Conservation (phyloP, 2,888 invertebrate species). For the Apamea sordens region DNA sequence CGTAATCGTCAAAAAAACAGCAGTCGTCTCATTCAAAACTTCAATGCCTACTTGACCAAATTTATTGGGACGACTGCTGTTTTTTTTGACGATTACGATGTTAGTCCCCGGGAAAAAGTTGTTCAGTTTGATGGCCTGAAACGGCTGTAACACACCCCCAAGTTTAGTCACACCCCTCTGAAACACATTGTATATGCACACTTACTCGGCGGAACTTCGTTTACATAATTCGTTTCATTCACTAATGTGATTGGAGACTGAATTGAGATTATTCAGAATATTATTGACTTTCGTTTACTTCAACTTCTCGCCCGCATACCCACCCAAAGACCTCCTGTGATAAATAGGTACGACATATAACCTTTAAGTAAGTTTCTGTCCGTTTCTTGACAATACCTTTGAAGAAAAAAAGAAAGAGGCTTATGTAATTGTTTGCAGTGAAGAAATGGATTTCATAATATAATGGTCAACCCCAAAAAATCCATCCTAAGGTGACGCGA, state of each 20-base stretch:
- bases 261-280: background rate
- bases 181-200: too few species aligned
- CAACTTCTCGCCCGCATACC: background rate
- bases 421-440: background rate
- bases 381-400: background rate
- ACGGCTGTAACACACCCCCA: too few species aligned
- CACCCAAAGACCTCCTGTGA: background rate
- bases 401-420: background rate
- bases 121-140: too few species aligned
- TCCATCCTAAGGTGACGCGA: background rate
- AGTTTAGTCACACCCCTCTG: too few species aligned
- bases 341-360: background rate
- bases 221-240: background rate
- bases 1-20: too few species aligned
- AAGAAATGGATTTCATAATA: background rate
- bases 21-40: too few species aligned
- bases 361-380: too few species aligned
- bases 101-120: too few species aligned
- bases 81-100: too few species aligned
- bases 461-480: background rate
- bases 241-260: background rate
- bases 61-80: too few species aligned
- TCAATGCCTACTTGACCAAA: too few species aligned
- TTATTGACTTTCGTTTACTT: background rate
- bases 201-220: background rate